phyloP scores from a whole-genome alignment of 2,888 invertebrate genomes.

The Linnaemya tessellans region DNA sequence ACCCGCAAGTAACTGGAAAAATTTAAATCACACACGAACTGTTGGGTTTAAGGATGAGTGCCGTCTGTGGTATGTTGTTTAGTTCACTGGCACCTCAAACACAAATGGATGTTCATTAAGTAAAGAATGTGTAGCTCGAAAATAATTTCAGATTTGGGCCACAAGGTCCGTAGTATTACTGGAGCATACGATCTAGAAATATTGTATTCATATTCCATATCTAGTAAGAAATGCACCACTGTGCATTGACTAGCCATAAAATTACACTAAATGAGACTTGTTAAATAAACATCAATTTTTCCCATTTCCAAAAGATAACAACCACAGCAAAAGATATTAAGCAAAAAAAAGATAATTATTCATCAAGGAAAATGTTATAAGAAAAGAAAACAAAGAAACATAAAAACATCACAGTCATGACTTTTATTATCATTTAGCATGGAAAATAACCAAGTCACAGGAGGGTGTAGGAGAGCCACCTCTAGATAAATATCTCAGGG shows the following conservation, averaged over 20 bases:
- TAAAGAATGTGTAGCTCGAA: too few species aligned
- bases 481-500: constrained; percentile 49
- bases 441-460: not conserved
- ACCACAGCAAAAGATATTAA: constrained; percentile 1
- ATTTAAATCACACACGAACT: too few species aligned
- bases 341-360: constrained; percentile 46
- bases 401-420: constrained; percentile 52
- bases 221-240: not conserved
- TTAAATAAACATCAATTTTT: not conserved
- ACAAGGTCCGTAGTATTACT: too few species aligned
- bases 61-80: too few species aligned
- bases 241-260: not conserved
- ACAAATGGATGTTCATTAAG: too few species aligned
- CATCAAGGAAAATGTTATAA: constrained; percentile 14
- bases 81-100: not conserved
- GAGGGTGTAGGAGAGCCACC: constrained; percentile 16
- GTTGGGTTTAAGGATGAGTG: too few species aligned
- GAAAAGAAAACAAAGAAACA: constrained; percentile 21
- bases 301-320: not conserved
- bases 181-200: too few species aligned
- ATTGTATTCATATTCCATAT: not conserved
- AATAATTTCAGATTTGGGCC: too few species aligned
- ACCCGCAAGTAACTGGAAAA: too few species aligned
- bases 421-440: constrained; percentile 59
- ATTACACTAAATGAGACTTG: not conserved